Evolutionary conservation across 2,888 invertebrate species (phyloP), one percentile per base, ranked within the genome.

Genomic region (Galerucella pusilla): DNA sequence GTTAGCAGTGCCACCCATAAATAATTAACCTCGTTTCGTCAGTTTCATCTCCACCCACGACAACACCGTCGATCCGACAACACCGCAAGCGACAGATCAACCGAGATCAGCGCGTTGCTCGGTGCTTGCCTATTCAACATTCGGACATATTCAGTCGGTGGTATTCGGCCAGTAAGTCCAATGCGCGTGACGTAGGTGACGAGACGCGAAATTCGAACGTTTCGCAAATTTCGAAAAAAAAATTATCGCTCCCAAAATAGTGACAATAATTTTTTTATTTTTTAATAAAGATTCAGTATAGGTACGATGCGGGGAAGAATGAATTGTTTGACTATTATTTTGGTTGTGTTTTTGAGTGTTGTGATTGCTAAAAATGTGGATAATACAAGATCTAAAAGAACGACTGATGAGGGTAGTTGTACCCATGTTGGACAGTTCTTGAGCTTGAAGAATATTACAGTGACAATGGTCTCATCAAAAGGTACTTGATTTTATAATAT

Each of bases 341-440:
- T 81, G 75, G 77, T 79, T 75, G 75, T 81, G 81, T 80, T 79
- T 75, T 77, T 79, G 67, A 73, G 82, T 83, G 81, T 80, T 70
- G 82, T 82, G 81, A 64, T 75, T 67, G 80, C 79, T 35, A 83
- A 82, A 80, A 82, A 81, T 81, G 78, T 82, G 81, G 80, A 82
- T 80, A 78, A 76, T 74, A 49, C 57, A 10, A 68, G 78, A 69
- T 64, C 73, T 45, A 78, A 81, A 74, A 80, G 79, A 78, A 79
- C 76, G 52, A 74, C 66, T 42, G 74, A 68, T 14, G 80, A 74
- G 20, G 71, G 68, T 57, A 79, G 76, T 79, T 84, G 84, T 80
- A 80, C 82, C 46, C 79, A 79, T 76, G 82, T 84, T 64, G 78
- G 75, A 71, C 79, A 81, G 75, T 83, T 84, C 79, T 83, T 83